Evolutionary conservation across 2,113 vertebrate genomes (phyloP).

Genomic region (Paramormyrops kingsleyae): DNA sequence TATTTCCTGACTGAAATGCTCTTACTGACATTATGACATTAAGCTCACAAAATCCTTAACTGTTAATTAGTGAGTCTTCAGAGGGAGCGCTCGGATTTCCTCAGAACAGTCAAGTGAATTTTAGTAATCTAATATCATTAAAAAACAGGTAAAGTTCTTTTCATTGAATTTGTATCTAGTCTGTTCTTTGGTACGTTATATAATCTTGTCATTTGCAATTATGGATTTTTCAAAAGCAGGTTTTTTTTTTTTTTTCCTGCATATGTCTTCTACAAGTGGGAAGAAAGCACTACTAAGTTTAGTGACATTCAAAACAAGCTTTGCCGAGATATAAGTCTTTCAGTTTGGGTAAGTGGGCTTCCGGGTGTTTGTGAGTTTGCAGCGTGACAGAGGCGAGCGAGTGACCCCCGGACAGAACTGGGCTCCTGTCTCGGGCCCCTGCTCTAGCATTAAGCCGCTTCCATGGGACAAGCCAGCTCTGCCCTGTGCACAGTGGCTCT

Average conservation of each 20-base stretch:
- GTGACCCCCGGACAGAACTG: conserved; percentile 60
- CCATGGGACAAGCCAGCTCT: conserved; percentile 66
- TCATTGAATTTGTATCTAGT: conserved; percentile 40
- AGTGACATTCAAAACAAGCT: conserved; percentile 64
- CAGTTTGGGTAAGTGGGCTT: conserved; percentile 44
- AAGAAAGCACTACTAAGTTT: conserved; percentile 85
- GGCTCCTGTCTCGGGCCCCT: conserved; percentile 45
- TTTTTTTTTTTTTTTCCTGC: conserved; percentile 59
- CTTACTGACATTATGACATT: not conserved
- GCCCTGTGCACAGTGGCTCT: conserved; percentile 45
- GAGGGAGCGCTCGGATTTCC: not conserved
- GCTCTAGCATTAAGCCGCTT: conserved; percentile 65
- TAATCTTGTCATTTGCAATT: conserved; percentile 20
- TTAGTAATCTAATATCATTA: conserved; percentile 17
- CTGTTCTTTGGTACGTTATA: conserved; percentile 51
- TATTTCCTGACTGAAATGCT: not conserved
- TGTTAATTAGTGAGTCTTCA: not conserved
- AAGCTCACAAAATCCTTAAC: not conserved
- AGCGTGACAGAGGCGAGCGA: conserved; percentile 30
- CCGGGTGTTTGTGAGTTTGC: conserved; percentile 44
- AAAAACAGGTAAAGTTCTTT: conserved; percentile 33
- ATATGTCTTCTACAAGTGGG: conserved; percentile 81
- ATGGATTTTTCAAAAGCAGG: conserved; percentile 45
- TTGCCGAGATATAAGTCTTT: conserved; percentile 61
- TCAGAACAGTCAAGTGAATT: conserved; percentile 41